phyloP scores from a whole-genome alignment of 2,113 vertebrate species.

The Caracal caracal region DNA sequence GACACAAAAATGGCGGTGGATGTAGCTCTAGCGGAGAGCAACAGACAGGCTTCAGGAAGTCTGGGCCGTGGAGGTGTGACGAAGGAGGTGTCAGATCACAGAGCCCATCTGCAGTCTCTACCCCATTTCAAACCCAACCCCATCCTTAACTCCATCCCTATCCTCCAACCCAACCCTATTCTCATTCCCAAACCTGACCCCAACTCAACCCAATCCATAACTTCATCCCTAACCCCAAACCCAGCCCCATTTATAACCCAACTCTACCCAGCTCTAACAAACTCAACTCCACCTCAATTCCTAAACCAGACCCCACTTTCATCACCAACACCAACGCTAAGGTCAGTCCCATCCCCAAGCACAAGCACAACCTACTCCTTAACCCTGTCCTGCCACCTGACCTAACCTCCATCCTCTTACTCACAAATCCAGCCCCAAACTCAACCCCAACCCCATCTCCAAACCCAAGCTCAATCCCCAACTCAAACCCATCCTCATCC shows the following conservation, averaged over 20 bases:
- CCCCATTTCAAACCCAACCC: background rate
- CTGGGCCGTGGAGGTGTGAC: accelerated
- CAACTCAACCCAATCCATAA: background rate
- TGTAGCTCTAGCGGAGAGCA: background rate
- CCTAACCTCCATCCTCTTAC: background rate
- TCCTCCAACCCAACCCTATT: background rate
- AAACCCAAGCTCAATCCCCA: background rate
- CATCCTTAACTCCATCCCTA: background rate
- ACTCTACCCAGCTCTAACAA: background rate
- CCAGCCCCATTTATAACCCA: background rate
- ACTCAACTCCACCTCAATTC: background rate
- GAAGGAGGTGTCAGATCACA: background rate
- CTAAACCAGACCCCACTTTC: background rate
- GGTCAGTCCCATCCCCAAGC: too few relatives aligned
- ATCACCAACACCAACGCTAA: background rate
- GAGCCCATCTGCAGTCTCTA: background rate
- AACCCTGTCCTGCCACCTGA: background rate
- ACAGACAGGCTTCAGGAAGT: background rate
- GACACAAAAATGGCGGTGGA: accelerated
- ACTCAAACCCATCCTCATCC: background rate
- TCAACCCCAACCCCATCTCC: too few relatives aligned
- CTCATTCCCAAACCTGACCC: background rate
- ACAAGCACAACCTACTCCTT: background rate
- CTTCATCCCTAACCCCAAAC: background rate
- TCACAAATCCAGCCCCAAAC: background rate